Percentiles rank a stretch among this genome's conserved stretches.
These are phyloP conservation scores for Drosophila tanythrix DNA, from an alignment of 2,888 invertebrate genomes.

Conservation along the genomic window DNA sequence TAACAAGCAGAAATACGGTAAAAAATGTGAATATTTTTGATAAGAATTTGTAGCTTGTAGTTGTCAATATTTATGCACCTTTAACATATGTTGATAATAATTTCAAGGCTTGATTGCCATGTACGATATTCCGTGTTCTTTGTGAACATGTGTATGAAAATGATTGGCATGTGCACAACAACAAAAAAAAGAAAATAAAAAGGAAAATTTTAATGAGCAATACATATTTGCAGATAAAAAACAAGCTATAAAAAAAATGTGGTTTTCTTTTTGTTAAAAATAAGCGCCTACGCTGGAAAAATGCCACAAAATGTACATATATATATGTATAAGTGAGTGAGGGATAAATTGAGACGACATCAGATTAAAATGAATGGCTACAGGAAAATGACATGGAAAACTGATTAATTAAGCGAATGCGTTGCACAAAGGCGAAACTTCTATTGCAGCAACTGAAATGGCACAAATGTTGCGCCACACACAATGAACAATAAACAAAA, in stretches of 20 bases:
- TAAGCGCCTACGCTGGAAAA: conserved; percentile 42
- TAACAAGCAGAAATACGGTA: not conserved
- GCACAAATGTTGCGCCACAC: conserved; percentile 37
- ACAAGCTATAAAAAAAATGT: conserved; percentile 19
- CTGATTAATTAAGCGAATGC: conserved; percentile 46
- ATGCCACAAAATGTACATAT: conserved; percentile 13
- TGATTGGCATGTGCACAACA: conserved; percentile 36
- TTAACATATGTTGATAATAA: not conserved
- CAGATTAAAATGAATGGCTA: conserved; percentile 60
- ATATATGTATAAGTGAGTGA: not conserved
- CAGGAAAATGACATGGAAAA: conserved; percentile 38
- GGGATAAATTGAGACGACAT: conserved; percentile 2
- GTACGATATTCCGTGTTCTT: not conserved
- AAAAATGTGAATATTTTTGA: not conserved
- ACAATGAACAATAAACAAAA: conserved; percentile 39
- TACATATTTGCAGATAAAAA: conserved; percentile 2
- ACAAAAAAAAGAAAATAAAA: conserved; percentile 1
- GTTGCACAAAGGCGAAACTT: conserved; percentile 41
- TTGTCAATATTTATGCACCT: not conserved
- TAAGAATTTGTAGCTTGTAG: not conserved
- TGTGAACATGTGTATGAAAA: not conserved
- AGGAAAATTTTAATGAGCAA: conserved; percentile 19
- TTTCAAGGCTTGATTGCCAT: not conserved
- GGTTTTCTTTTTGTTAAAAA: conserved; percentile 21
- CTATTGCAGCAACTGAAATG: conserved; percentile 34